Evolutionary conservation across 2,797 vertebrate genomes (phyloP).

Genomic region (Leuciscus waleckii): DNA sequence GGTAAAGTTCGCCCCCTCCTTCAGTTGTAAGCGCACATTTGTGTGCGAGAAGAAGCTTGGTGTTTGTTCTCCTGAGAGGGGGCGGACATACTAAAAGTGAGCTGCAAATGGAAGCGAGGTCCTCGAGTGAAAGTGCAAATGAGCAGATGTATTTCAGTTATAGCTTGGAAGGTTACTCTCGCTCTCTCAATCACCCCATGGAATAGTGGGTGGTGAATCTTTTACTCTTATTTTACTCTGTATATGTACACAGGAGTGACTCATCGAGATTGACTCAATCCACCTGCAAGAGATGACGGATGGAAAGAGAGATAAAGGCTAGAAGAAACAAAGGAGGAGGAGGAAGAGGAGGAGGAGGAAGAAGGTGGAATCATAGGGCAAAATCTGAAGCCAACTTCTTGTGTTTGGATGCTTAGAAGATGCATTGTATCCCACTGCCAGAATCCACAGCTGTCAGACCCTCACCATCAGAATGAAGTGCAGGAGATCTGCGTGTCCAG

Average conservation of each 20-base stretch:
- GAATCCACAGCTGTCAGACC: slow-evolving; percentile 44
- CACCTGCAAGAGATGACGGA: slow-evolving; percentile 54
- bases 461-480: slow-evolving; percentile 19
- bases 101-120: slow-evolving; percentile 17
- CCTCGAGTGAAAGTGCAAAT: slow-evolving; percentile 35
- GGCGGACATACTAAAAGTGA: slow-evolving; percentile 21
- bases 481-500: slow-evolving; percentile 25
- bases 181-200: slow-evolving; percentile 9
- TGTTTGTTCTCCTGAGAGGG: slow-evolving; percentile 6
- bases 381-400: slow-evolving; percentile 8
- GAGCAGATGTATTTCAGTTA: slow-evolving; percentile 47
- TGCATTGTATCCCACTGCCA: slow-evolving; percentile 16
- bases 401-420: slow-evolving; percentile 44
- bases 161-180: slow-evolving; percentile 1
- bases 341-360: neutral
- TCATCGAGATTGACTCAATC: slow-evolving; percentile 62
- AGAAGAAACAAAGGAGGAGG: slow-evolving; percentile 2
- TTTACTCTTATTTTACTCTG: slow-evolving; percentile 34
- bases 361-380: slow-evolving; percentile 25
- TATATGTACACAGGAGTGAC: slow-evolving; percentile 57
- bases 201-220: slow-evolving; percentile 56
- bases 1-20: neutral
- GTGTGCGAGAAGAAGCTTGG: neutral
- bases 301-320: slow-evolving; percentile 8
- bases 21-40: neutral